phyloP scores from a whole-genome alignment of 2,113 vertebrate genomes.

The Aegithalos caudatus region DNA sequence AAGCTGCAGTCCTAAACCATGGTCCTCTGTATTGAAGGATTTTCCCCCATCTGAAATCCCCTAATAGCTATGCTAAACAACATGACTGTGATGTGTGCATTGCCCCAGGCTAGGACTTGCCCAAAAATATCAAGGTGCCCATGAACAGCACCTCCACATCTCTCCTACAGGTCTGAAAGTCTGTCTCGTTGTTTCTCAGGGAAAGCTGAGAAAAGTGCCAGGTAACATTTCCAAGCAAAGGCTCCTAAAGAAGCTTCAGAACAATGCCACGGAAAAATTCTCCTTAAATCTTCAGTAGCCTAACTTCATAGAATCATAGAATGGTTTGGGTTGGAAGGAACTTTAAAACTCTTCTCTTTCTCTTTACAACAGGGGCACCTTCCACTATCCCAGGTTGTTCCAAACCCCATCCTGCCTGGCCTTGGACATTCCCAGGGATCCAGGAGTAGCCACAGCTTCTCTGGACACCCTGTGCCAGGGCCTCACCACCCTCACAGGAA shows the following conservation, averaged over 20 bases:
- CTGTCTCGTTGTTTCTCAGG: neutral
- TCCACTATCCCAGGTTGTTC: neutral
- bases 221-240: neutral
- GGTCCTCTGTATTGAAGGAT: neutral
- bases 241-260: neutral
- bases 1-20: neutral
- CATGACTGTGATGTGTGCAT: neutral
- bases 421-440: neutral
- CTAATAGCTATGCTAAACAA: neutral
- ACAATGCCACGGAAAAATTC: neutral
- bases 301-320: neutral
- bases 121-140: accelerated
- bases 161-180: neutral
- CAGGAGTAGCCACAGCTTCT: neutral
- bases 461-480: neutral
- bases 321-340: neutral
- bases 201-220: neutral
- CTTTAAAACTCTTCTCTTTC: neutral
- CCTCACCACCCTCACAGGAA: neutral
- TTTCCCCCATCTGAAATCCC: neutral
- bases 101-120: neutral
- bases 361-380: too few relatives aligned
- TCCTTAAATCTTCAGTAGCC: neutral
- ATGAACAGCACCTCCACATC: neutral
- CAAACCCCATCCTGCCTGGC: neutral